phyloP scores from a whole-genome alignment of 1,140 invertebrate species.

The Drosophila busckii region DNA sequence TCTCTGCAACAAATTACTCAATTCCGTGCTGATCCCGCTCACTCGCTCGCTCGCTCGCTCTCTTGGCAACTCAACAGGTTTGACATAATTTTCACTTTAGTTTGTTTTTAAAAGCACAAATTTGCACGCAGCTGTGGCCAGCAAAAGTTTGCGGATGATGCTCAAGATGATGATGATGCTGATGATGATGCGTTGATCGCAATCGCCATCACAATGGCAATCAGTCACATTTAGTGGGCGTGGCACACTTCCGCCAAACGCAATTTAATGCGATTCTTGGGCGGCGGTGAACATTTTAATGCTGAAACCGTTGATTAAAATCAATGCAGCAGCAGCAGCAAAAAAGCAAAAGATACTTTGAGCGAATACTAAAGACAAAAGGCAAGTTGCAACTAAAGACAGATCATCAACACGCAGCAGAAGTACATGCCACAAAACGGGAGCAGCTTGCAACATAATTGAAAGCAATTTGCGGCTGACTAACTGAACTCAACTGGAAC shows the following conservation, averaged over 20 bases:
- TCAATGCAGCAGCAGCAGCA: too few species aligned
- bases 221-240: constrained; percentile 60
- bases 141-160: constrained; percentile 18
- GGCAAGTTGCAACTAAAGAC: constrained; percentile 40
- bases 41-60: neutral
- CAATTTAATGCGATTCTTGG: constrained; percentile 62
- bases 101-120: constrained; percentile 73
- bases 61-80: constrained; percentile 49
- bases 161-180: constrained; percentile 14
- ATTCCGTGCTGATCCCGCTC: constrained; percentile 43
- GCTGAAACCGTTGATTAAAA: constrained; percentile 71
- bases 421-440: too few species aligned
- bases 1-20: constrained; percentile 73
- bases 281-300: constrained; percentile 65
- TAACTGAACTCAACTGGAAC: constrained; percentile 16
- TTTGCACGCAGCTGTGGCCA: constrained; percentile 57
- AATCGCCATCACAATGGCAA: constrained; percentile 17
- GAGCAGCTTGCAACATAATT: constrained; percentile 74
- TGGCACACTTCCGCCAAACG: constrained; percentile 72
- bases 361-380: neutral
- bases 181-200: constrained; percentile 47
- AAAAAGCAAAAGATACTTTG: constrained; percentile 17
- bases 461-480: constrained; percentile 74
- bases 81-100: constrained; percentile 74
- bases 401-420: constrained; percentile 67